These are phyloP conservation scores for Spodoptera litura DNA, from an alignment of 1,140 invertebrate species.

Conservation along the genomic window DNA sequence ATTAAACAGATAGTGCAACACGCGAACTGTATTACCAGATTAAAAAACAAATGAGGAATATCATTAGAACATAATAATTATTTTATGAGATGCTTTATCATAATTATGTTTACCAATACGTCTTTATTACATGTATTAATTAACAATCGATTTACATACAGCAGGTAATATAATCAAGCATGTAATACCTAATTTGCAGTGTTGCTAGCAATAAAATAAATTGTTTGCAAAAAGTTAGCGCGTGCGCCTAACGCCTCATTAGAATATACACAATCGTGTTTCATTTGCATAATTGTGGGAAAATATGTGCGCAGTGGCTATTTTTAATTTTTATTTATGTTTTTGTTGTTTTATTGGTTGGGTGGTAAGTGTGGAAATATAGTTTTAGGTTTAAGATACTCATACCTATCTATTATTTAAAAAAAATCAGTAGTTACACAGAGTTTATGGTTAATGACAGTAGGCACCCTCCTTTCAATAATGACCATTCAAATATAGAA, in stretches of 20 bases:
- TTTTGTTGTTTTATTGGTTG: neutral
- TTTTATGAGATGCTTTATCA: slow-evolving; percentile 11
- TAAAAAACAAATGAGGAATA: neutral
- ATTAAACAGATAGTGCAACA: neutral
- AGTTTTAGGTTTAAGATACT: no score
- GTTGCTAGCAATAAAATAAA: slow-evolving; percentile 17
- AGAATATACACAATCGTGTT: slow-evolving; percentile 30
- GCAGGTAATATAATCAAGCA: neutral
- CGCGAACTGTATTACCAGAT: neutral
- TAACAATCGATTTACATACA: slow-evolving; percentile 10
- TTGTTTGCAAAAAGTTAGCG: slow-evolving; percentile 16
- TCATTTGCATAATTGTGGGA: slow-evolving; percentile 33
- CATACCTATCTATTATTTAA: no score
- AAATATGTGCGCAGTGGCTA: neutral
- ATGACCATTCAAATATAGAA: no score
- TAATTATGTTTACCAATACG: neutral
- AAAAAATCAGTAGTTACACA: no score
- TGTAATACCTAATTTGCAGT: slow-evolving; percentile 8
- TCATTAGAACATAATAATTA: slow-evolving; percentile 1
- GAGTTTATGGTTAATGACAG: no score
- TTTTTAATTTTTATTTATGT: neutral
- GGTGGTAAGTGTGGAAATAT: neutral
- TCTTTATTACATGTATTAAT: neutral
- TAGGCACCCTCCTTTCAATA: no score
- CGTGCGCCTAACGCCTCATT: slow-evolving; percentile 2